phyloP scores from a whole-genome alignment of 2,113 vertebrate genomes.

The Rutilus rutilus region DNA sequence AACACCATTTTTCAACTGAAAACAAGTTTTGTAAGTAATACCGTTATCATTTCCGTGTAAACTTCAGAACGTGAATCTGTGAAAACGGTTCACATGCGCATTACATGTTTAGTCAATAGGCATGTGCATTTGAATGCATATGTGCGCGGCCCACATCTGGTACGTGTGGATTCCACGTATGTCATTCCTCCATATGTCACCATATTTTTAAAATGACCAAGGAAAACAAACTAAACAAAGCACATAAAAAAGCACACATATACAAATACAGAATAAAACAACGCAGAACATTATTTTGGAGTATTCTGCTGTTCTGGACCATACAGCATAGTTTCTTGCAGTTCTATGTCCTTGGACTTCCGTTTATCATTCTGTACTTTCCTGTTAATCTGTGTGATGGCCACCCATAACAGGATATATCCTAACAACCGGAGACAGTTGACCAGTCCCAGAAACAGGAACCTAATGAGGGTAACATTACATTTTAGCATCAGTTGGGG shows the following conservation, averaged over 20 bases:
- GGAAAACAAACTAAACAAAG: not conserved
- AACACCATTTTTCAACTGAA: too few relatives aligned
- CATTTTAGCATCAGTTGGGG: not conserved
- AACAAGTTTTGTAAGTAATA: too few relatives aligned
- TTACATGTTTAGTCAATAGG: too few relatives aligned
- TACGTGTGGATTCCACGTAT: too few relatives aligned
- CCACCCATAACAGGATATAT: conserved; percentile 40
- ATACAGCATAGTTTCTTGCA: not conserved
- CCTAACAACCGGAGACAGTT: not conserved
- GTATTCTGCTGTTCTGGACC: not conserved
- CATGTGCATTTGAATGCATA: too few relatives aligned
- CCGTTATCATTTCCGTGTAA: too few relatives aligned
- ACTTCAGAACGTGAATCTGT: too few relatives aligned
- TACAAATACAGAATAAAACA: not conserved
- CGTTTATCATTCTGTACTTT: not conserved
- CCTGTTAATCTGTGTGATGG: conserved; percentile 40
- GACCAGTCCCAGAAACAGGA: conserved; percentile 48
- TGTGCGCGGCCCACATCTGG: too few relatives aligned
- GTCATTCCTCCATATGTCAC: too few relatives aligned
- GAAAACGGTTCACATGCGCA: too few relatives aligned
- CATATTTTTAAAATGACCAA: not conserved
- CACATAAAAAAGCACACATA: too few relatives aligned
- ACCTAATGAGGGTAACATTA: conserved; percentile 28
- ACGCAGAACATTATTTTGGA: not conserved
- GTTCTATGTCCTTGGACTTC: not conserved